These are phyloP conservation scores for Rhinogobio ventralis DNA, from an alignment of 2,797 vertebrate genomes.

Conservation along the genomic window DNA sequence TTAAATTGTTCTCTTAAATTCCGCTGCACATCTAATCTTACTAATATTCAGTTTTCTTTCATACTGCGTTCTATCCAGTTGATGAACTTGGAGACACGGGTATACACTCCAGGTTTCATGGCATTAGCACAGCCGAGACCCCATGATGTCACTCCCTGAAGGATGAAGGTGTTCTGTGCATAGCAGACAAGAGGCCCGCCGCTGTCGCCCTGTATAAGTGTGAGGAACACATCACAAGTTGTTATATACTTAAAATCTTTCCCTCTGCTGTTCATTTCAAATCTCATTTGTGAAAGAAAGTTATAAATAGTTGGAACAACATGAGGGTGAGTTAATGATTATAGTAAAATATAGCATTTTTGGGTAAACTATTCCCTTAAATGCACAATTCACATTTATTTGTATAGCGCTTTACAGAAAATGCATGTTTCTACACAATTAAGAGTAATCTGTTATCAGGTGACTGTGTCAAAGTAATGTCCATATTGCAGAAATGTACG, in stretches of 20 bases:
- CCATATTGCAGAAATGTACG: too few species aligned
- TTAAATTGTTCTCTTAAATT: constrained; percentile 4
- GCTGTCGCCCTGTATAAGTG: constrained; percentile 89
- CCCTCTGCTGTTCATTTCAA: neutral
- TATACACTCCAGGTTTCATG: constrained; percentile 95
- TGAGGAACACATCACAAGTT: neutral
- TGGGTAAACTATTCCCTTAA: neutral
- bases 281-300: neutral
- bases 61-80: constrained; percentile 86
- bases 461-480: too few species aligned
- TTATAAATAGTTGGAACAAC: neutral
- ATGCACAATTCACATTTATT: neutral
- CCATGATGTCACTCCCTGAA: constrained; percentile 97
- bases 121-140: constrained; percentile 91
- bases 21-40: neutral
- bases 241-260: neutral
- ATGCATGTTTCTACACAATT: neutral
- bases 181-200: constrained; percentile 92
- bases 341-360: neutral
- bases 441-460: too few species aligned
- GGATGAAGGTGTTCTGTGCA: constrained; percentile 82
- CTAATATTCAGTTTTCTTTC: constrained; percentile 60
- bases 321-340: neutral
- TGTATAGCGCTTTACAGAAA: neutral
- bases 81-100: constrained; percentile 85